phyloP scores from a whole-genome alignment of 2,797 vertebrate genomes.

The Carapus acus region DNA sequence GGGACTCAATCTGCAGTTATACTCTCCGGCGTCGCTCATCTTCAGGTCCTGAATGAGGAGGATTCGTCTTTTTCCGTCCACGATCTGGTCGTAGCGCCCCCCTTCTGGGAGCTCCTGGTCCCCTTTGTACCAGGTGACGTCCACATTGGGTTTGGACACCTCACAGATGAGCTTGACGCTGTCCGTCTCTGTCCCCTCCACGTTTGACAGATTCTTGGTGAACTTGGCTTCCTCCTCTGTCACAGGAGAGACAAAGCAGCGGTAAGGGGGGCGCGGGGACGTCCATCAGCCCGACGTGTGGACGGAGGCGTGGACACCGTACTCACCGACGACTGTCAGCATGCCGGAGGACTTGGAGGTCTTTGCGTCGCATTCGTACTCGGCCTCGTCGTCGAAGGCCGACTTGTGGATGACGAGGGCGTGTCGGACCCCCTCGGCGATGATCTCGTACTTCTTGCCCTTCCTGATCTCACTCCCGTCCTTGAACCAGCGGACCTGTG shows the following conservation, averaged over 20 bases:
- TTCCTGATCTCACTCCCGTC: conserved; percentile 95
- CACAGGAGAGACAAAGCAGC: conserved; percentile 5
- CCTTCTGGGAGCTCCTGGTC: conserved; percentile 89
- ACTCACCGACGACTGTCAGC: conserved; percentile 90
- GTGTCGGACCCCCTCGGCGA: conserved; percentile 83
- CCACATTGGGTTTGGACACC: conserved; percentile 88
- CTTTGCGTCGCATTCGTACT: conserved; percentile 93
- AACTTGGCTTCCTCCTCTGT: conserved; percentile 93
- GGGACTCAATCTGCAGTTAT: conserved; percentile 84
- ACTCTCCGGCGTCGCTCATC: conserved; percentile 81
- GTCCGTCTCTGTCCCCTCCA: conserved; percentile 91
- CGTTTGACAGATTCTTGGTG: conserved; percentile 88
- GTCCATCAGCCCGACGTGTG: no score
- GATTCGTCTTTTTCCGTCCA: conserved; percentile 88
- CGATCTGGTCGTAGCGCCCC: conserved; percentile 85
- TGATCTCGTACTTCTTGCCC: conserved; percentile 95
- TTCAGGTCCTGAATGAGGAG: conserved; percentile 83
- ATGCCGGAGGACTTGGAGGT: conserved; percentile 88
- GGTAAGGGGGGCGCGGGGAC: no score
- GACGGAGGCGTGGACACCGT: no score
- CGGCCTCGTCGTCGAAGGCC: conserved; percentile 90
- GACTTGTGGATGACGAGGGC: conserved; percentile 89
- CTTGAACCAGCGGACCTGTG: conserved; percentile 89
- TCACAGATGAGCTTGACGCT: conserved; percentile 91
- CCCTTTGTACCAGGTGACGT: conserved; percentile 89